Evolutionary conservation across 2,888 invertebrate genomes (phyloP), one percentile per base, ranked within the genome.

Genomic region (Acrocyrtus sp.): DNA sequence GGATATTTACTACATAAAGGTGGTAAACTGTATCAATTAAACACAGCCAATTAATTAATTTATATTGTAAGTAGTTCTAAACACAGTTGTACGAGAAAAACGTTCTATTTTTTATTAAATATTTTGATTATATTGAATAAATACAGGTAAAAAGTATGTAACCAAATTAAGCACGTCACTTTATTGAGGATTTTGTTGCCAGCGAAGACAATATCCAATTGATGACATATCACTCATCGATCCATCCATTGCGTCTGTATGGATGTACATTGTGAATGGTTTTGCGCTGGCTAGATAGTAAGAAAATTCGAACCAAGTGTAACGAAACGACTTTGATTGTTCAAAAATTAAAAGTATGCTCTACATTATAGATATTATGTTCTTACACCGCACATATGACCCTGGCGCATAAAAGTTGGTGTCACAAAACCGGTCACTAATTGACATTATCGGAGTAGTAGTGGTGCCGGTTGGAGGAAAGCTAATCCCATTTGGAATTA

Each of bases 1-100:
- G 95, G 96, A 10, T 92, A 90, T 85, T 86, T 97, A 77, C 86
- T 97, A 77, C 91, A 94, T 82, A 94, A 93, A 84, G 92, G 91
- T 0, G 88, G 89, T 17, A 89, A 90, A 82, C 86, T 89, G 58
- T 94, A 92, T 82, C 90, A 92, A 85, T 85, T 90, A 69, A 85
- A 87, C 77, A 85, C 86, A 60, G 85, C 77, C 5, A 81, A 81
- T 58, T 82, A 72, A 63, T 81, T 65, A 73, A 6, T 47, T 47
- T 39, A 39, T 10, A 39, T 39, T 10, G 15, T 39, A 39, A n/a
- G n/a, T n/a, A n/a, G n/a, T n/a, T n/a, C n/a, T n/a, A n/a, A n/a
- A n/a, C n/a, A n/a, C n/a, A n/a, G n/a, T n/a, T n/a, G n/a, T n/a
- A n/a, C n/a, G n/a, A n/a, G n/a, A n/a, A n/a, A n/a, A n/a, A n/a